Evolutionary conservation across 2,888 invertebrate genomes (phyloP), one percentile per base, ranked within the genome.

Genomic region (Drosophila merina): DNA sequence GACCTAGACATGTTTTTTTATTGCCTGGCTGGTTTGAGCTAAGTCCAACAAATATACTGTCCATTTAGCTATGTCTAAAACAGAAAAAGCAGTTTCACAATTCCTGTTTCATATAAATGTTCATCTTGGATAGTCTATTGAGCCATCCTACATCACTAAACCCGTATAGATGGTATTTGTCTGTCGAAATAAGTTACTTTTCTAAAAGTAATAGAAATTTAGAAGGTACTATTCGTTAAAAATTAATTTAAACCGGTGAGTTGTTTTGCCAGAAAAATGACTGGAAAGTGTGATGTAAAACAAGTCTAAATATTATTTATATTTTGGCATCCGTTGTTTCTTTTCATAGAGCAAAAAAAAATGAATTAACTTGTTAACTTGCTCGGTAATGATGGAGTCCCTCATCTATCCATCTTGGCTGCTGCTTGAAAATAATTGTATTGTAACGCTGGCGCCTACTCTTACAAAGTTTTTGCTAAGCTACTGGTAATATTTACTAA

Each of bases 401-500:
- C 14, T 28, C 36, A 25, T 5, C 3, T 10, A 10, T 10, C 10
- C 6, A 12, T 59, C 6, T 59, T 58, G 69, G 51, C 57, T 56
- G 55, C 56, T 57, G 28, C 44, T 49, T 42, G 64, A 74, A 79
- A 75, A 38, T 28, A 26, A 50, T 30, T 20, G 12, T 44, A 44
- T 20, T 10, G 33, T 50, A 56, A 56, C 66, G 47, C 10, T 26
- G 42, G 54, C 33, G 55, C 54, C 48, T 55, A 57, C 44, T 42
- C 50, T 20, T 68, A 49, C 42, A 45, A 64, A 51, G 64, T 64
- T 50, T 50, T 47, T 38, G 36, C 59, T 70, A 79, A 60, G 42
- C 67, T 60, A 69, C 38, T 30, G 42, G 33, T 78, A 63, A 69
- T 52, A 57, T 70, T 70, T 54, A 47, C 44, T 72, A 74, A 54